These are phyloP conservation scores for Spialia ferax DNA, from an alignment of 2,888 invertebrate species.

Conservation along the genomic window DNA sequence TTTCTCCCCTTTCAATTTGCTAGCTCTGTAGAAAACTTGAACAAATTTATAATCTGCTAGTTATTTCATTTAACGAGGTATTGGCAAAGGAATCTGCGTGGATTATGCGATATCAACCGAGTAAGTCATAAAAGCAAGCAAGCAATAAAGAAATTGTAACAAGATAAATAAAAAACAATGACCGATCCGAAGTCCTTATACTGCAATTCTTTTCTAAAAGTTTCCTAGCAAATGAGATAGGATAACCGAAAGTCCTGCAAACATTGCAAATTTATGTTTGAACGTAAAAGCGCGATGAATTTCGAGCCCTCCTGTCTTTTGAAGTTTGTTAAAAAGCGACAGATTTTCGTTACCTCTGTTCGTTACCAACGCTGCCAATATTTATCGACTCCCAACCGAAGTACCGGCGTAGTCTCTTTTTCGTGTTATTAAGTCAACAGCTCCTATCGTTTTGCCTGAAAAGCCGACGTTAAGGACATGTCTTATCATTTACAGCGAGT, in stretches of 20 bases:
- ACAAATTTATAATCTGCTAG: slow-evolving; percentile 8
- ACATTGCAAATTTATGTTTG: slow-evolving; percentile 36
- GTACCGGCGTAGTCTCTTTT: slow-evolving; percentile 50
- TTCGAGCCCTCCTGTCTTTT: slow-evolving; percentile 34
- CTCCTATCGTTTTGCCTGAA: slow-evolving; percentile 51
- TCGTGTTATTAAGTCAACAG: slow-evolving; percentile 52
- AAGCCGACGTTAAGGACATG: slow-evolving; percentile 48
- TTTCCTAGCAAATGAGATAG: not conserved
- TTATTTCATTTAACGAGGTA: slow-evolving; percentile 6
- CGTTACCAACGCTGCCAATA: slow-evolving; percentile 38
- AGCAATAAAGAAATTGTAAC: not conserved
- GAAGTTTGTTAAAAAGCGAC: slow-evolving; percentile 38
- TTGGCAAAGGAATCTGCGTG: not conserved
- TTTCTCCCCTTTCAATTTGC: not conserved
- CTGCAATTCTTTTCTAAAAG: not conserved
- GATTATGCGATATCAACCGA: not conserved
- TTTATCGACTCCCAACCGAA: slow-evolving; percentile 41
- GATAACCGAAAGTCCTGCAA: slow-evolving; percentile 24
- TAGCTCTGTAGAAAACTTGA: not conserved
- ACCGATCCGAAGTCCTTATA: not conserved
- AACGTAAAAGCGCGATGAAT: slow-evolving; percentile 34
- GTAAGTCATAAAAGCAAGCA: not conserved
- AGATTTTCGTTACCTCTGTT: slow-evolving; percentile 37
- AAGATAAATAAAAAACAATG: not conserved
- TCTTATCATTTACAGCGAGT: not conserved